Evolutionary conservation across 2,113 vertebrate species (phyloP).

Genomic region (Atractosteus spatula): DNA sequence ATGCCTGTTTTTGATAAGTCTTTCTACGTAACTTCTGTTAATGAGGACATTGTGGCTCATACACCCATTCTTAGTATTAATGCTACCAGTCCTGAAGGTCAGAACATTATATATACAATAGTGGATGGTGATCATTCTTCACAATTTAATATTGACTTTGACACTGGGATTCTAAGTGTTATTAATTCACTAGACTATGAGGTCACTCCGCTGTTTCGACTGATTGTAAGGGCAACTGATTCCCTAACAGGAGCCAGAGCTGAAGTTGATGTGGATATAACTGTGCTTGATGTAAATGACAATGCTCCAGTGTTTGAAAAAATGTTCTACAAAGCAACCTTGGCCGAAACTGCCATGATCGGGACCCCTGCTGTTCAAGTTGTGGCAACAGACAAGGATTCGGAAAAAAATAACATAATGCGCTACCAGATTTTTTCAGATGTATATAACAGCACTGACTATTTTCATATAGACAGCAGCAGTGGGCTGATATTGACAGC

Average conservation of each 20-base stretch:
- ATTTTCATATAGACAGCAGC: conserved; percentile 93
- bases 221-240: conserved; percentile 88
- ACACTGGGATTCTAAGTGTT: conserved; percentile 90
- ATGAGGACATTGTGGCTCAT: conserved; percentile 83
- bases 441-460: conserved; percentile 85
- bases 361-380: conserved; percentile 92
- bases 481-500: conserved; percentile 94
- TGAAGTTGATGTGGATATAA: conserved; percentile 87
- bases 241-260: conserved; percentile 87
- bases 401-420: conserved; percentile 81
- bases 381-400: conserved; percentile 83
- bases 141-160: conserved; percentile 93
- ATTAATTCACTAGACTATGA: conserved; percentile 87
- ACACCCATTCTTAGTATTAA: conserved; percentile 90
- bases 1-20: conserved; percentile 96
- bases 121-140: conserved; percentile 83
- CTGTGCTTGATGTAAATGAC: conserved; percentile 87
- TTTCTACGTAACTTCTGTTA: conserved; percentile 83
- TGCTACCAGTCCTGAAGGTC: conserved; percentile 91
- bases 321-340: conserved; percentile 73
- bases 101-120: conserved; percentile 92
- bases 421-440: conserved; percentile 92
- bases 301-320: conserved; percentile 86
- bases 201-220: conserved; percentile 70
- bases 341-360: conserved; percentile 90